These are phyloP conservation scores for Vipera latastei DNA, from an alignment of 2,797 vertebrate genomes.

Conservation along the genomic window DNA sequence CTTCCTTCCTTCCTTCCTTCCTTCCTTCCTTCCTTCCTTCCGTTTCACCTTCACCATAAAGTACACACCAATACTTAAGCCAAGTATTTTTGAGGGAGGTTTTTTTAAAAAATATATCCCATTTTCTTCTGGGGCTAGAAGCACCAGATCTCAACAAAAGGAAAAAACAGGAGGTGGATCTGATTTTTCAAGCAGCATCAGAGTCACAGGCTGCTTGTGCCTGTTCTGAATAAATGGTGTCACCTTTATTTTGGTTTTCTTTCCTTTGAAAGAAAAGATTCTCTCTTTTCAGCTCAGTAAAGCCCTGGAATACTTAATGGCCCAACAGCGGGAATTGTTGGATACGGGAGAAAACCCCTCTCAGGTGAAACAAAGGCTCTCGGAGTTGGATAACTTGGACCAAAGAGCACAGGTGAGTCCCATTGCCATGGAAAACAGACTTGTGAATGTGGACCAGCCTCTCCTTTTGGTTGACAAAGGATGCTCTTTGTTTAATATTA, in stretches of 20 bases:
- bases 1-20: not conserved
- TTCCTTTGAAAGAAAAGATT: slow-evolving; percentile 17
- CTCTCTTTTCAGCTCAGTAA: slow-evolving; percentile 75
- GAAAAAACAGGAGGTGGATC: too few relatives aligned
- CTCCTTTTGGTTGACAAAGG: not conserved
- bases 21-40: not conserved
- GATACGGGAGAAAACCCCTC: slow-evolving; percentile 74
- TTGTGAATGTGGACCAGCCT: not conserved
- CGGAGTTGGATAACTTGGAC: slow-evolving; percentile 78
- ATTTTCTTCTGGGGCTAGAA: not conserved
- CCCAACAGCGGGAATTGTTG: slow-evolving; percentile 78
- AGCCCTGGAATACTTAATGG: slow-evolving; percentile 79
- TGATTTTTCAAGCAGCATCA: not conserved
- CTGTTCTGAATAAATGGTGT: not conserved
- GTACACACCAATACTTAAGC: not conserved
- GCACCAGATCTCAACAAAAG: not conserved
- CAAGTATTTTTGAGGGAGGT: not conserved
- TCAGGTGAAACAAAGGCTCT: slow-evolving; percentile 83
- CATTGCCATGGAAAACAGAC: not conserved
- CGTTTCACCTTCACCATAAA: not conserved
- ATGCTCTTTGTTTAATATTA: not conserved
- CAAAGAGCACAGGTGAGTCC: slow-evolving; percentile 81
- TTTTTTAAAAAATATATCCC: not conserved
- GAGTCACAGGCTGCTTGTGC: not conserved
- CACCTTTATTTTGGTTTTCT: not conserved